Evolutionary conservation across 1,140 invertebrate species (phyloP).

Genomic region (Drosophila chauvacae): DNA sequence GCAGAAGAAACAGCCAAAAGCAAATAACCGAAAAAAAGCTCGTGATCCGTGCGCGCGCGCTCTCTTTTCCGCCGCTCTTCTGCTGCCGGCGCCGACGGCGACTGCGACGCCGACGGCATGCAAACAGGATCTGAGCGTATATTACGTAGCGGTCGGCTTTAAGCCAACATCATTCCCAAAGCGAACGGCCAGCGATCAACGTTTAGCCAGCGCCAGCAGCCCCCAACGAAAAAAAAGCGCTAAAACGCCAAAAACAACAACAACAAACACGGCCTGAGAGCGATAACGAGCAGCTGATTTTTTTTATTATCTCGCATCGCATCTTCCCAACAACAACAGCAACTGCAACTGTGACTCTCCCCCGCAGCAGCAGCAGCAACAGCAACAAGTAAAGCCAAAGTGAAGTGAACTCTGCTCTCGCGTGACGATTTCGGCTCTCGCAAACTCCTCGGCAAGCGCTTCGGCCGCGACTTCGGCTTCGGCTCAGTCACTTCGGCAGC

Average conservation of each 20-base stretch:
- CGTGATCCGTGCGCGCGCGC: slow-evolving; percentile 30
- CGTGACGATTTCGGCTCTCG: slow-evolving; percentile 12
- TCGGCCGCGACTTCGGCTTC: slow-evolving; percentile 36
- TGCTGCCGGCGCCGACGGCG: slow-evolving; percentile 31
- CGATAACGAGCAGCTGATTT: slow-evolving; percentile 70
- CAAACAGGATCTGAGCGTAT: slow-evolving; percentile 84
- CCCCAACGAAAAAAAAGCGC: neutral
- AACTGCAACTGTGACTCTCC: slow-evolving; percentile 33
- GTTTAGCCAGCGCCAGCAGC: slow-evolving; percentile 49
- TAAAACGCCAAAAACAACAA: slow-evolving; percentile 23
- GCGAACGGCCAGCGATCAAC: slow-evolving; percentile 68
- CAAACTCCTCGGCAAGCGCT: slow-evolving; percentile 24
- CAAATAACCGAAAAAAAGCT: slow-evolving; percentile 53
- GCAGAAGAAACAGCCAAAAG: slow-evolving; percentile 25
- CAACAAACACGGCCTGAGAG: slow-evolving; percentile 35
- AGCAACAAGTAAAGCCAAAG: slow-evolving; percentile 57
- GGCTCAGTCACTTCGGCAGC: slow-evolving; percentile 25
- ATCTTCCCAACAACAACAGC: slow-evolving; percentile 23
- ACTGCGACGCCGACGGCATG: slow-evolving; percentile 65
- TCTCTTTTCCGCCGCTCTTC: slow-evolving; percentile 30
- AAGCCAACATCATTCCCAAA: slow-evolving; percentile 82
- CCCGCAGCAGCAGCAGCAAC: slow-evolving; percentile 29
- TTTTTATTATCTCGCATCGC: slow-evolving; percentile 51
- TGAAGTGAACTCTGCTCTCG: slow-evolving; percentile 71
- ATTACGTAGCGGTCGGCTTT: slow-evolving; percentile 80